Conservation (phyloP, 2,888 invertebrate genomes). For the Apoda limacodes region DNA sequence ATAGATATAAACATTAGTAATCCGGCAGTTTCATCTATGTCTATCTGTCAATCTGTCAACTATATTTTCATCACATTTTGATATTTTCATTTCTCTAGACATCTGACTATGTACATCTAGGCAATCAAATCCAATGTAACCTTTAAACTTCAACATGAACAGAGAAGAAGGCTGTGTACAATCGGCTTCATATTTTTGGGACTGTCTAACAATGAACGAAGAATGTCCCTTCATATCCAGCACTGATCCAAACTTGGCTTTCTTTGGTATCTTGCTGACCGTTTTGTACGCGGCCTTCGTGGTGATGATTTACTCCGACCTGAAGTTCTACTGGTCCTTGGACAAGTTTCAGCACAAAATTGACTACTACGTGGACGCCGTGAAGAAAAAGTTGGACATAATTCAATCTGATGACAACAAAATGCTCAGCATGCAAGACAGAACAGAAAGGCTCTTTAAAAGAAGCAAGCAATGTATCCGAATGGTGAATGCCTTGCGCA, state of each 20-base stretch:
- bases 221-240: conserved; percentile 41
- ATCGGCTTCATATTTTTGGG: conserved; percentile 46
- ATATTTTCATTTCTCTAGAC: conserved; percentile 9
- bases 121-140: too few relatives aligned
- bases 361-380: conserved; percentile 34
- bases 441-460: conserved; percentile 37
- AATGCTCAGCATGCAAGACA: conserved; percentile 35
- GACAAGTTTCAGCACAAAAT: conserved; percentile 38
- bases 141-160: conserved; percentile 31
- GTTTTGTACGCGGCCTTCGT: conserved; percentile 37
- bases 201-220: conserved; percentile 37
- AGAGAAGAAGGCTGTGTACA: conserved; percentile 16
- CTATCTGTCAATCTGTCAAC: conserved; percentile 4
- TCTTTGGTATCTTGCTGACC: conserved; percentile 35
- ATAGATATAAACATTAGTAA: too few relatives aligned
- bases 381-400: conserved; percentile 36
- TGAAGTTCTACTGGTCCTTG: conserved; percentile 44
- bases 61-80: conserved; percentile 11
- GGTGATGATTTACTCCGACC: conserved; percentile 35
- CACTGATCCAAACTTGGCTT: conserved; percentile 37
- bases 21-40: too few relatives aligned
- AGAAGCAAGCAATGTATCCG: conserved; percentile 30
- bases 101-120: too few relatives aligned
- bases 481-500: conserved; percentile 33
- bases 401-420: conserved; percentile 39